Evolutionary conservation across 2,113 vertebrate species (phyloP), one percentile per base, ranked within the genome.

Genomic region (Coregonus clupeaformis): DNA sequence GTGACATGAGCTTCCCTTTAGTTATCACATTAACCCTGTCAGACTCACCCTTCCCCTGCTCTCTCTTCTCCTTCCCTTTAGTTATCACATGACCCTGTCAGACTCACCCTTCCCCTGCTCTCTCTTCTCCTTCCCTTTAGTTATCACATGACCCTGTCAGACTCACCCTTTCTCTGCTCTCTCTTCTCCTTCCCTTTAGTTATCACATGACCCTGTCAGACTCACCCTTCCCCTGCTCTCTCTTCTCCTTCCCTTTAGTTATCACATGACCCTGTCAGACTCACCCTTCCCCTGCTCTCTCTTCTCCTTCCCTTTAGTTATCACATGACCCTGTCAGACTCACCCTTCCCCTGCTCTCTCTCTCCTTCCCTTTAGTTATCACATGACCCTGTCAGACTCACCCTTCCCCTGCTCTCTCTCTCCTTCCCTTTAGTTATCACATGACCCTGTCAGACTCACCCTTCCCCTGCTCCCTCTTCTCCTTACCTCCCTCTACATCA

Each of bases 311-410:
- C 79, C 82, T 76, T 78, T 60, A 76, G 82, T 78, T 80, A 84
- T 88, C 72, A 55, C 72, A 3, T 22, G 77, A 88, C 85, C 78
- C 79, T 74, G 55, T 67, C 65, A n/a, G 65, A n/a, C n/a, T n/a
- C n/a, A n/a, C n/a, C n/a, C n/a, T n/a, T n/a, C n/a, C n/a, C n/a
- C n/a, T n/a, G n/a, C n/a, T n/a, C n/a, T n/a, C n/a, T n/a, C n/a
- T n/a, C n/a, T n/a, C n/a, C 80, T 80, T 75, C 74, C 79, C 82
- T 76, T 78, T 60, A 76, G 82, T 78, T 80, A 84, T 88, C 72
- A 55, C 72, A 3, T 22, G 77, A 88, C 85, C 78, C 79, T 74
- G 55, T 67, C 65, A n/a, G 65, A n/a, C n/a, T n/a, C n/a, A n/a
- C n/a, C n/a, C n/a, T n/a, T n/a, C n/a, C n/a, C n/a, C n/a, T n/a